These are phyloP conservation scores for Xyliphius kryptos DNA, from an alignment of 2,113 vertebrate genomes.

Conservation along the genomic window DNA sequence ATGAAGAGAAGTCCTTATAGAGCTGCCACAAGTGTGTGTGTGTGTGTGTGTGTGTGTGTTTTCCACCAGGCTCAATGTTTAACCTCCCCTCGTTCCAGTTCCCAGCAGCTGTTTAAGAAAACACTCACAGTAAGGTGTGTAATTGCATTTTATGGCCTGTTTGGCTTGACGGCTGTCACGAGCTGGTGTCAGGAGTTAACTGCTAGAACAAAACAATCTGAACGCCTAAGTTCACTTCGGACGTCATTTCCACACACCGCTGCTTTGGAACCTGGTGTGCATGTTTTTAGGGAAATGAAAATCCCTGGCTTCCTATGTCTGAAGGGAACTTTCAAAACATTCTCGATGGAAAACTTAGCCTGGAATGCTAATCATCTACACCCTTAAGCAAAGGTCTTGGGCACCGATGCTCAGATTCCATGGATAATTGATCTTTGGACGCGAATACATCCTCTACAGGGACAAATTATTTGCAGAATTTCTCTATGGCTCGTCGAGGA, in stretches of 20 bases:
- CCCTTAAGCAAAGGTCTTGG: too few species aligned
- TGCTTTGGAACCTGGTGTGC: not conserved
- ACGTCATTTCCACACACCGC: not conserved
- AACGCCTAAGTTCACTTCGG: not conserved
- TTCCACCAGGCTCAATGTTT: slow-evolving; percentile 27
- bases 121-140: slow-evolving; percentile 40
- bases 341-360: too few species aligned
- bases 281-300: not conserved
- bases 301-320: too few species aligned
- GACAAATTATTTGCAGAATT: too few species aligned
- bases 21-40: slow-evolving; percentile 9
- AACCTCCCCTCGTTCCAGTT: slow-evolving; percentile 14
- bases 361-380: too few species aligned
- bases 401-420: too few species aligned
- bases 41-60: slow-evolving; percentile 22
- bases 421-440: too few species aligned
- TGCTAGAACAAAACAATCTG: not conserved
- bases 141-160: slow-evolving; percentile 48
- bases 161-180: slow-evolving; percentile 22
- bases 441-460: too few species aligned
- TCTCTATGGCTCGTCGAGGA: too few species aligned
- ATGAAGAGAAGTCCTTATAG: not conserved
- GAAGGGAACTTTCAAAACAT: too few species aligned
- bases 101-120: slow-evolving; percentile 47
- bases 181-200: slow-evolving; percentile 8